Base-by-base conservation (phyloP, 2,888 invertebrate genomes). In the Glyphotaelius pellucidus region DNA sequence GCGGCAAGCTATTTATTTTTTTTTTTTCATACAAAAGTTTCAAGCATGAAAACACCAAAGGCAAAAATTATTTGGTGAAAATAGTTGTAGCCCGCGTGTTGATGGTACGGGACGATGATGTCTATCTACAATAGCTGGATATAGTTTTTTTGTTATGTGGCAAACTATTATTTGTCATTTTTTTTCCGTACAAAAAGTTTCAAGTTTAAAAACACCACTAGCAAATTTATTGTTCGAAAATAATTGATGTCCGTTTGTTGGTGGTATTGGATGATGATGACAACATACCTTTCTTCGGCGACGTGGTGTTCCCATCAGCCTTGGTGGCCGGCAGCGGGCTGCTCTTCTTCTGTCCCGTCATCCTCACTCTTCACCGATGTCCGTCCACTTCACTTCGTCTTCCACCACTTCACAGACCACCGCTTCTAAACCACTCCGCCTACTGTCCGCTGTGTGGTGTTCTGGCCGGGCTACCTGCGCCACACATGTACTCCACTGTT, bases 251-350 rank as follows among this genome's bases (percentile, higher is more conserved):
- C 14, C 42, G 2, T 9, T 14, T 47, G 42, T 47, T 14, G 42
- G 14, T 14, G 14, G 14, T 47, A 47, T 7, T 67, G 67, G 25
- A 25, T 19, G 67, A 67, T 25, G 67, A 67, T 81, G 0, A 42
- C 80, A 83, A 92, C 93, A 90, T 95, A 96, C 96, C 96, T 96
- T 96, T 96, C 94, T 96, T 96, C 93, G 96, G 96, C 92, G 96
- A 96, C 91, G 96, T 95, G 94, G 95, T 95, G 95, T 96, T 96
- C 52, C 92, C 93, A 32, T 93, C 93, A 25, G 93, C 92, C 79
- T 93, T 92, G 5, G 90, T 80, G 12, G 92, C 91, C 11, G 93
- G 93, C 91, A 90, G 90, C 25, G 93, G 93, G 79, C 93, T 93
- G 47, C 42, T 52, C 35, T 67, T 83, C 90, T 93, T 93, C 91